Evolutionary conservation across 1,140 invertebrate genomes (phyloP).

Genomic region (Drosophila triauraria): DNA sequence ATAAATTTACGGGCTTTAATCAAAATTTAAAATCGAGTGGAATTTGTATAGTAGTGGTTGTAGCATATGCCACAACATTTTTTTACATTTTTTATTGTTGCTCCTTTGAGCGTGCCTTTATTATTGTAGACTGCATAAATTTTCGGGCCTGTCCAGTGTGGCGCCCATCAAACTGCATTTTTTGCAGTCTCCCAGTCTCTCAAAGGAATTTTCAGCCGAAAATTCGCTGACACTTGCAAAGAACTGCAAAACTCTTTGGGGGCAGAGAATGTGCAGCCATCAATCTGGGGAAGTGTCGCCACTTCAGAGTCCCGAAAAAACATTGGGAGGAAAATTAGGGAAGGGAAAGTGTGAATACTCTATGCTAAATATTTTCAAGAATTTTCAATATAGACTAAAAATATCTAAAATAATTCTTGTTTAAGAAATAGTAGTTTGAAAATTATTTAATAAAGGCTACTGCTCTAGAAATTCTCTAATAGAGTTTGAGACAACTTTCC

Average conservation of each 20-base stretch:
- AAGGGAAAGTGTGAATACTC: not conserved
- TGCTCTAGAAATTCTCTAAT: too few species aligned
- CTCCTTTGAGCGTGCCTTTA: constrained; percentile 34
- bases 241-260: constrained; percentile 12
- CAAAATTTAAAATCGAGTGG: constrained; percentile 35
- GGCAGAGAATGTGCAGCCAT: constrained; percentile 52
- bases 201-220: constrained; percentile 22
- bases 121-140: constrained; percentile 60
- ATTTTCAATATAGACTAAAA: not conserved
- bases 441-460: too few species aligned
- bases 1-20: constrained; percentile 58
- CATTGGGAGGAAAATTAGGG: not conserved
- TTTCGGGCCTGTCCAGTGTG: constrained; percentile 67
- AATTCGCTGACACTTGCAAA: constrained; percentile 42
- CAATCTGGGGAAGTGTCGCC: constrained; percentile 65
- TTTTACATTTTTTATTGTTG: constrained; percentile 34
- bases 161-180: constrained; percentile 72
- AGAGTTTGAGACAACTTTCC: too few species aligned
- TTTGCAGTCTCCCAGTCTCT: constrained; percentile 13
- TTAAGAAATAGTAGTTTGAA: not conserved
- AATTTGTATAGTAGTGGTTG: constrained; percentile 21
- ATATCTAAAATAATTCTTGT: too few species aligned
- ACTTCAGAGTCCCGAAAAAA: constrained; percentile 20
- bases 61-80: constrained; percentile 52
- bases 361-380: not conserved